These are phyloP conservation scores for Mesembrinibis cayennensis DNA, from an alignment of 2,113 vertebrate genomes.

Conservation along the genomic window DNA sequence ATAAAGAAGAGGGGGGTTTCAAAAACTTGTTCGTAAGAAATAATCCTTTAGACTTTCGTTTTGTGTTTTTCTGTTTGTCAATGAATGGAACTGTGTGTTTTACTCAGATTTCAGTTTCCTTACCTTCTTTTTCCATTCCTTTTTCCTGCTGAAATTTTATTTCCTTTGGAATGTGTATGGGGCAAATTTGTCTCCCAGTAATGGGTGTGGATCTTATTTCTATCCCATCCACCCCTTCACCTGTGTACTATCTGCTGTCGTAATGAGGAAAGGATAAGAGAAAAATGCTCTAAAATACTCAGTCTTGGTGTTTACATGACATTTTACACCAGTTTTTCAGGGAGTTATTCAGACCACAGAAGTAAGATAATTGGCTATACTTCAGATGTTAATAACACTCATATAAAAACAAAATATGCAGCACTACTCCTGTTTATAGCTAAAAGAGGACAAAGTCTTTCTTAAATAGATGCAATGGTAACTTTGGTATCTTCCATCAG, in stretches of 20 bases:
- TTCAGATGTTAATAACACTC: not conserved
- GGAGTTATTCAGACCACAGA: not conserved
- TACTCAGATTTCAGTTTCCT: not conserved
- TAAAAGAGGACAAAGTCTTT: not conserved
- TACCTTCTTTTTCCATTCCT: not conserved
- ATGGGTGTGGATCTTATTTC: not conserved
- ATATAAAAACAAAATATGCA: not conserved
- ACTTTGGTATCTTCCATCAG: not conserved
- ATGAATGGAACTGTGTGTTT: not conserved
- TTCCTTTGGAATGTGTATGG: not conserved
- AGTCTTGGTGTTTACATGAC: not conserved
- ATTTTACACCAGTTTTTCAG: not conserved
- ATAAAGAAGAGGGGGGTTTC: not conserved
- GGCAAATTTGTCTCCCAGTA: not conserved
- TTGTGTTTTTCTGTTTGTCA: not conserved
- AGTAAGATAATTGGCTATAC: not conserved
- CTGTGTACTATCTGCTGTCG: not conserved
- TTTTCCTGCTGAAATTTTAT: not conserved
- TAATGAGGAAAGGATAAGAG: not conserved
- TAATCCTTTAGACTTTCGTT: not conserved
- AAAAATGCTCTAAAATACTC: not conserved
- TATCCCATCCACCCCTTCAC: not conserved
- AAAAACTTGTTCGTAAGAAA: not conserved
- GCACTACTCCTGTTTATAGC: not conserved
- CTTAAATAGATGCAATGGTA: not conserved